Evolutionary conservation across 2,113 vertebrate species (phyloP), one percentile per base, ranked within the genome.

Genomic region (Takifugu bimaculatus): DNA sequence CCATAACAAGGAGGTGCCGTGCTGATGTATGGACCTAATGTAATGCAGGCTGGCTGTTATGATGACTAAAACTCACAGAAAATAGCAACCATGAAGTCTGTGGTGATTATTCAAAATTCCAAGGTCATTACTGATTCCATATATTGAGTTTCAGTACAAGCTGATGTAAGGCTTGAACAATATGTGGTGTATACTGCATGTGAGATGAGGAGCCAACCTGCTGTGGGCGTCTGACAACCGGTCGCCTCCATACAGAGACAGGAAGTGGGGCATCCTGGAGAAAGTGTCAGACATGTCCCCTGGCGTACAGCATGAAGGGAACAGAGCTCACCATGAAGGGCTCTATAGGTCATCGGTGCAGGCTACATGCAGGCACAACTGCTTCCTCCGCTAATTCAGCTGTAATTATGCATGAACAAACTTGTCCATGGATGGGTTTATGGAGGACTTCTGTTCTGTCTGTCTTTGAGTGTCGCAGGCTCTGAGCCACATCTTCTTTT

Each of bases 371-470:
- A 53, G 65, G 15, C 59, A 32, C 32, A 63, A 55, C 43, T 44
- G 9, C 57, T 69, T 54, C 56, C 58, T 61, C 53, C 52, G 57
- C 50, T 55, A 60, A 56, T 50, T 26, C 43, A 54, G 54, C 45
- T 42, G 54, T 75, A 74, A 75, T 78, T 81, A 74, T 79, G 58
- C 66, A 63, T 35, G 57, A 82, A 69, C 65, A 75, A 69, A 67
- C 65, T 72, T 77, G 62, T 75, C 78, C 79, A 77, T 66, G 43
- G 43, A 26, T 12, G 39, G 70, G 57, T 63, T 67, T 60, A 57
- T 32, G 58, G 69, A 59, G 57, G 47, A 48, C 54, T 63, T 63
- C 72, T 53, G 66, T 49, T 4, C 63, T 70, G 66, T 57, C 53
- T 63, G 50, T 20, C 43, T 65, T 54, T 70, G 50, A 39, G 50